Conservation (phyloP, 2,797 vertebrate species). For the Phoeniculus purpureus region DNA sequence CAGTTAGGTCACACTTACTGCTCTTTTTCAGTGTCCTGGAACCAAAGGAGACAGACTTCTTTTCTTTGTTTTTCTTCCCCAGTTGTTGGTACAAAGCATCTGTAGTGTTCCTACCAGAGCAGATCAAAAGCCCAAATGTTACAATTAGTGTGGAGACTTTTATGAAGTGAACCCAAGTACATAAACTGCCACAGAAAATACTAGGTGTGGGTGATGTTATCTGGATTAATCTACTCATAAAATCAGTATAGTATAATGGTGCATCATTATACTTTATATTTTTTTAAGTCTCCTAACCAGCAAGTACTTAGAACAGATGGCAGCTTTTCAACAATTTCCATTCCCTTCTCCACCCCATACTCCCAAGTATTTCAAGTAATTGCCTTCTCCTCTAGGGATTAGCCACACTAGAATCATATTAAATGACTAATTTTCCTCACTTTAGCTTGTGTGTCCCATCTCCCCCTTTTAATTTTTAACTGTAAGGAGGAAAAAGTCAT, state of each 20-base stretch:
- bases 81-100: not conserved
- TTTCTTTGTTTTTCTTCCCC: not conserved
- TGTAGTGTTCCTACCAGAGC: not conserved
- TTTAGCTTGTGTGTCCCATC: not conserved
- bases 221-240: not conserved
- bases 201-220: constrained; percentile 31
- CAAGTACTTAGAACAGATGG: constrained; percentile 5
- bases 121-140: constrained; percentile 15
- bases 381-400: constrained; percentile 20
- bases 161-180: not conserved
- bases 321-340: constrained; percentile 40
- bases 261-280: too few relatives aligned
- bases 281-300: constrained; percentile 36
- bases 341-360: constrained; percentile 28
- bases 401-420: not conserved
- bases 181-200: constrained; percentile 13
- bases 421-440: constrained; percentile 19
- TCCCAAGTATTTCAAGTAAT: constrained; percentile 20
- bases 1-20: not conserved
- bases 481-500: not conserved
- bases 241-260: not conserved
- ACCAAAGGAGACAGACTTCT: not conserved
- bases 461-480: not conserved
- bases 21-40: not conserved
- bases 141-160: not conserved